Base-by-base conservation (phyloP, 2,888 invertebrate genomes). In the Cephus rjabovi region DNA sequence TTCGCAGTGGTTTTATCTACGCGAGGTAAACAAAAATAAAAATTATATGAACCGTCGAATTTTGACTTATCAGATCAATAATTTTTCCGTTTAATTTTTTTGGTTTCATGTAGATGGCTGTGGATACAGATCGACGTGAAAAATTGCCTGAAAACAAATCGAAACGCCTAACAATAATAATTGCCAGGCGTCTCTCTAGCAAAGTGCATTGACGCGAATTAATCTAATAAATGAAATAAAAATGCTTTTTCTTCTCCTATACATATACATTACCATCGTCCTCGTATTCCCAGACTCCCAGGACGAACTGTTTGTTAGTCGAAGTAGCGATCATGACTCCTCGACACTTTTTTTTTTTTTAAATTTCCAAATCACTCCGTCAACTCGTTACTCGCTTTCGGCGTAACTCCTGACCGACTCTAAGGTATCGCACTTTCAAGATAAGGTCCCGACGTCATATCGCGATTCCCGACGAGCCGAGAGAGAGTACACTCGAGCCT, bases 221-320 rank as follows among this genome's bases (percentile, higher is more conserved):
- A 30, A 31, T 2, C 2, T 3, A 35, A 12, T 15, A 4, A 12
- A 12, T 35, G 11, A 31, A 23, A 74, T 56, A 68, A 80, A 76
- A 77, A 74, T 76, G 77, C 3, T 33, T 34, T 71, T 78, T 78
- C 34, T 35, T 80, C 79, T 23, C 35, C 37, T 35, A 12, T 35
- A 12, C 31, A 68, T 0, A 35, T 40, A 68, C 1, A 35, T 79
- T 77, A 75, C 79, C 79, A 75, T 79, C 80, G 69, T 80, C 79
- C 33, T 79, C 79, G 34, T 80, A 79, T 68, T 75, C 80, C 70
- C 79, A 80, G 12, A 76, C 75, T 34, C 78, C 71, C n/a, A 78
- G 78, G 31, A 78, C 69, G 71, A 71, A 31, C 11, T 75, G 78
- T 37, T 78, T 78, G 31, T 12, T 73, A 76, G 56, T 76, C 69